Conservation (phyloP, 2,888 invertebrate genomes). For the Apodemia zela region DNA sequence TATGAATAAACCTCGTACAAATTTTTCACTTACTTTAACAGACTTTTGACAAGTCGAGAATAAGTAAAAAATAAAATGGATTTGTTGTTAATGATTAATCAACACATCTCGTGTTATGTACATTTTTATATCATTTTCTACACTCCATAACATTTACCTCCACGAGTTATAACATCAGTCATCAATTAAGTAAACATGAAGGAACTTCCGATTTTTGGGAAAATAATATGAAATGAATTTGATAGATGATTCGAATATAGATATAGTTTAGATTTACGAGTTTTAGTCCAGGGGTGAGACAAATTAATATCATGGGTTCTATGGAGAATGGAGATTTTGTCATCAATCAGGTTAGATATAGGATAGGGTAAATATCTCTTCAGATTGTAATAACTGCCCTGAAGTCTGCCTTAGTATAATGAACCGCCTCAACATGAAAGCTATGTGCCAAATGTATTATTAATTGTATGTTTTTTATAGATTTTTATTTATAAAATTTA, state of each 20-base stretch:
- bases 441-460: constrained; percentile 19
- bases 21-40: too few relatives aligned
- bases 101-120: too few relatives aligned
- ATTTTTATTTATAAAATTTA: constrained; percentile 3
- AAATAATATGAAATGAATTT: too few relatives aligned
- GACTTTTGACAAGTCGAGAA: too few relatives aligned
- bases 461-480: background rate
- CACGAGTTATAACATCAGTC: too few relatives aligned
- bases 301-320: background rate
- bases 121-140: too few relatives aligned
- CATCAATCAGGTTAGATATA: background rate
- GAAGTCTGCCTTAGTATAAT: background rate
- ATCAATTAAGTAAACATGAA: too few relatives aligned
- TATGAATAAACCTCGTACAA: too few relatives aligned
- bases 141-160: too few relatives aligned
- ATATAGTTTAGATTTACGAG: background rate
- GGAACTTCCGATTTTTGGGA: too few relatives aligned
- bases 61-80: too few relatives aligned
- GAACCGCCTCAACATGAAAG: background rate
- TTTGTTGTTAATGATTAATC: too few relatives aligned
- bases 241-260: background rate
- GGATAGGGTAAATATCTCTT: background rate
- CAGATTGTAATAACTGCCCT: background rate
- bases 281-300: background rate
- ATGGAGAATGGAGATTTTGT: background rate